A percentile compares a stretch with the other conserved stretches of the same genome.
These are phyloP conservation scores for fruit fly (Drosophila melanogaster) DNA, from an alignment of 1,140 invertebrate species.

Conservation along the genomic window Release_6_plus_ISO1_MT NT_037436.4:9651501-9652000, in stretches of 20 bases:
- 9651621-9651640: constrained; percentile 87
- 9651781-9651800: neutral
- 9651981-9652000: no score
- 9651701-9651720: constrained; percentile 87
- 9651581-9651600: neutral
- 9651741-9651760: neutral
- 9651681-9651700: constrained; percentile 91
- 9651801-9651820: neutral
- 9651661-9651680: constrained; percentile 91
- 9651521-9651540: constrained; percentile 47
- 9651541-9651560: constrained; percentile 1
- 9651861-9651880: constrained; percentile 22
- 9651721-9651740: constrained; percentile 85
- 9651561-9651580: constrained; percentile 11
- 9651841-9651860: constrained; percentile 5
- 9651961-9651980: neutral
- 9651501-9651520: constrained; percentile 36
- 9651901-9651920: neutral
- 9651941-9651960: neutral
- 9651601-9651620: constrained; percentile 69
- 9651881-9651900: neutral
- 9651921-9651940: neutral
- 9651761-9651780: constrained; percentile 5
- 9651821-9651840: constrained; percentile 4
- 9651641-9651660: constrained; percentile 93